Evolutionary conservation across 2,113 vertebrate species (phyloP).

Genomic region (Gymnarchus niloticus): DNA sequence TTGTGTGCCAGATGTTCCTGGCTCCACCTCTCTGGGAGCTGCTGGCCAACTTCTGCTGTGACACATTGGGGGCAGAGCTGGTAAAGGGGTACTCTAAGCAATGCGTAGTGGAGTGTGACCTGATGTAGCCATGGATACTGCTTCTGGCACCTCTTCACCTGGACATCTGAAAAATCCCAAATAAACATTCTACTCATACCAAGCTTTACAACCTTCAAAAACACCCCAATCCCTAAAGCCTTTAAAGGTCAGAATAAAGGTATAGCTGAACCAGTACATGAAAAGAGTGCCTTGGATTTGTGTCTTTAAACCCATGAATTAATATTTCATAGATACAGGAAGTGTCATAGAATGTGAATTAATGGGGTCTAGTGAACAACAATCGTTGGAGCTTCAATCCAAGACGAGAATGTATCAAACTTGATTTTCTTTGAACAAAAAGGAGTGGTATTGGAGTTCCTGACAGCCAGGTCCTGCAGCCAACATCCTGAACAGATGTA

Average conservation of each 20-base stretch:
- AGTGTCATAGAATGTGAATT: neutral
- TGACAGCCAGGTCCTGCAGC: neutral
- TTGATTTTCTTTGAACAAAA: neutral
- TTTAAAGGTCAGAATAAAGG: neutral
- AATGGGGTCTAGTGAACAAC: no score
- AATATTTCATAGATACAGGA: neutral
- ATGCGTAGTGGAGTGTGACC: neutral
- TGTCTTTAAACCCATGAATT: neutral
- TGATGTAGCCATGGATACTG: neutral
- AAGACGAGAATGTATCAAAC: neutral
- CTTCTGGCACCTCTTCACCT: neutral
- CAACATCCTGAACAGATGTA: neutral
- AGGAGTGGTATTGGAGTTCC: neutral
- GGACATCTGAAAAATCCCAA: neutral
- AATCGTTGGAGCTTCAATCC: neutral
- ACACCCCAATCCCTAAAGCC: neutral
- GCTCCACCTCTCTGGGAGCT: conserved; percentile 3
- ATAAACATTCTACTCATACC: neutral
- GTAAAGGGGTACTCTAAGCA: neutral
- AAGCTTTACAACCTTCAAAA: neutral
- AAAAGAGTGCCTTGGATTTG: neutral
- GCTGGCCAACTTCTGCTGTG: neutral
- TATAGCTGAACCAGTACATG: neutral
- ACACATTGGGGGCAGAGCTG: neutral
- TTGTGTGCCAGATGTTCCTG: conserved; percentile 2